Evolutionary conservation across 2,113 vertebrate genomes (phyloP).

Genomic region (Bufo bufo): DNA sequence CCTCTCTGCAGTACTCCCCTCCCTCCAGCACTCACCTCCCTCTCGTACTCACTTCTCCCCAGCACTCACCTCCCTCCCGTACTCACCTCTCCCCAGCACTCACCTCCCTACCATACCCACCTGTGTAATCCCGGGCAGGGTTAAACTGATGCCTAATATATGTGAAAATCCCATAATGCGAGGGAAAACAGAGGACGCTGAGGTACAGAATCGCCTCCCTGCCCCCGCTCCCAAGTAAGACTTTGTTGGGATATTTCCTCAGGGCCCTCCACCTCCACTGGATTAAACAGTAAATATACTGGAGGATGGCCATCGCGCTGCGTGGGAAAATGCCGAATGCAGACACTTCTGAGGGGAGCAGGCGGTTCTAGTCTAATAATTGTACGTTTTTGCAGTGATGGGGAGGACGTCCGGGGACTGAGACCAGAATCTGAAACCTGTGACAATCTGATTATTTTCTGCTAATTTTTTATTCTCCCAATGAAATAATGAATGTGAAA

Average conservation of each 20-base stretch:
- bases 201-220: not conserved
- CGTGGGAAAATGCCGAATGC: constrained; percentile 19
- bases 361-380: constrained; percentile 22
- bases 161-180: not conserved
- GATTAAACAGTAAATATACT: constrained; percentile 13
- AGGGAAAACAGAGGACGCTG: not conserved
- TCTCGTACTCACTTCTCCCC: no score
- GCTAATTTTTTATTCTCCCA: not conserved
- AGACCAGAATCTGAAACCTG: not conserved
- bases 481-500: no score
- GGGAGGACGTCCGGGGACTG: not conserved
- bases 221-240: not conserved
- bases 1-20: no score
- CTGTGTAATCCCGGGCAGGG: no score
- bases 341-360: not conserved
- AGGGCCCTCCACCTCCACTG: constrained; percentile 13
- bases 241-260: not conserved
- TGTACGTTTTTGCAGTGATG: not conserved
- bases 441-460: no score
- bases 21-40: no score
- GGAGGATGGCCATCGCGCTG: constrained; percentile 21
- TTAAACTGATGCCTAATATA: no score
- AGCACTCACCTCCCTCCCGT: no score
- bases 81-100: no score
- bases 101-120: no score